A percentile compares a stretch with the other conserved stretches of the same genome.
Evolutionary conservation across 2,113 vertebrate genomes (phyloP).

Genomic region (Thymallus thymallus): DNA sequence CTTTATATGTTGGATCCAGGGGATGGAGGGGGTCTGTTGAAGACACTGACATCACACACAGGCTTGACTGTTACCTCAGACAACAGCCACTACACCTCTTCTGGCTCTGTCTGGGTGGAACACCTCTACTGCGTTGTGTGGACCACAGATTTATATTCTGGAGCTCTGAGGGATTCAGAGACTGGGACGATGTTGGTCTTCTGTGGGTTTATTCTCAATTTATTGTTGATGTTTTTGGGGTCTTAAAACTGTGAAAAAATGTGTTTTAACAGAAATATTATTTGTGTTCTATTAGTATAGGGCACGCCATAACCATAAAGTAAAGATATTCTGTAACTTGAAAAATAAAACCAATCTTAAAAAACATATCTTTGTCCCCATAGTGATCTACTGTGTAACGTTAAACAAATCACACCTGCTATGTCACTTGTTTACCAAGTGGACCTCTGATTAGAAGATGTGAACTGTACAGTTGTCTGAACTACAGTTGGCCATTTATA

Average conservation of each 20-base stretch:
- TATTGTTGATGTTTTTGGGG: constrained; percentile 40
- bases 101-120: neutral
- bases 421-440: no score
- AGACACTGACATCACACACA: neutral
- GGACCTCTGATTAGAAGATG: no score
- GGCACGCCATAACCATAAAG: constrained; percentile 1
- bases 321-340: constrained; percentile 23
- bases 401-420: no score
- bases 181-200: neutral
- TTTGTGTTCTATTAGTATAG: constrained; percentile 22
- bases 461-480: no score
- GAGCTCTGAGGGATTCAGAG: neutral
- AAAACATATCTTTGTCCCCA: constrained; percentile 4
- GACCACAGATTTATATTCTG: neutral
- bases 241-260: constrained; percentile 57
- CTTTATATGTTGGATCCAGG: neutral
- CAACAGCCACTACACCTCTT: neutral
- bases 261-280: constrained; percentile 36
- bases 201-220: neutral
- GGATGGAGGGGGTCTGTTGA: neutral
- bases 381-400: no score
- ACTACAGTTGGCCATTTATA: neutral
- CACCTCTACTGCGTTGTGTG: neutral
- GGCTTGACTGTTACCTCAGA: neutral
- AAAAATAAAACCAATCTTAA: constrained; percentile 25